Base-by-base conservation (phyloP, 2,113 vertebrate species). In the Archocentrus centrarchus region DNA sequence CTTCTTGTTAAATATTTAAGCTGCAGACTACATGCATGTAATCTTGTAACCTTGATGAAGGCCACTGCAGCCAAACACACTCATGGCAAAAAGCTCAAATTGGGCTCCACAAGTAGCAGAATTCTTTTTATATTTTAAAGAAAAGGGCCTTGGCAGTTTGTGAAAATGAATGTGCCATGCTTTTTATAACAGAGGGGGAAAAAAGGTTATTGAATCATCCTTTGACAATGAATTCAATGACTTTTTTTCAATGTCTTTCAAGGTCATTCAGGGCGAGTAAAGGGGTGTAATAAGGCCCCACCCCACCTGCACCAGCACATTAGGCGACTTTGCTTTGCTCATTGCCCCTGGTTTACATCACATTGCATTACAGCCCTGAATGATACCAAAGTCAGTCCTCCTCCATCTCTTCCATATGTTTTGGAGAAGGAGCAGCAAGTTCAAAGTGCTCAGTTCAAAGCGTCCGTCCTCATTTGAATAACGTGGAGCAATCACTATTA, bases 401-500 rank as follows among this genome's bases (percentile, higher is more conserved):
- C 89, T 90, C 91, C 83, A 10, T 53, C 80, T 68, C 87, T 37
- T 90, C 89, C 91, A 82, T 87, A 89, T 91, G 91, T 93, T 94
- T 88, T 57, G 70, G 79, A 88, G 79, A 86, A 89, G 88, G 90
- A 90, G 88, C 91, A 81, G 84, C 55, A 57, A 88, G 93, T 94
- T 94, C 93, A 94, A 92, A 92, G 93, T 82, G 62, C 82, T 82
- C 79, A 14, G 92, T 93, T 92, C 89, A 94, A 94, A 92, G 92
- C 90, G 2, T 66, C 88, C 17, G 77, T 88, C 89, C 92, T 93
- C 88, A 94, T 94, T 94, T 93, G 92, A 92, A 94, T 94, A 94
- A 92, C 92, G 88, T 92, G 39, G 88, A 86, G 89, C 94, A 94
- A 94, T 94, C 94, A 82, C 88, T 94, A 94, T 94, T 94, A 92